Evolutionary conservation across 2,888 invertebrate genomes (phyloP), one percentile per base, ranked within the genome.

Genomic region (Drosophila cognata): DNA sequence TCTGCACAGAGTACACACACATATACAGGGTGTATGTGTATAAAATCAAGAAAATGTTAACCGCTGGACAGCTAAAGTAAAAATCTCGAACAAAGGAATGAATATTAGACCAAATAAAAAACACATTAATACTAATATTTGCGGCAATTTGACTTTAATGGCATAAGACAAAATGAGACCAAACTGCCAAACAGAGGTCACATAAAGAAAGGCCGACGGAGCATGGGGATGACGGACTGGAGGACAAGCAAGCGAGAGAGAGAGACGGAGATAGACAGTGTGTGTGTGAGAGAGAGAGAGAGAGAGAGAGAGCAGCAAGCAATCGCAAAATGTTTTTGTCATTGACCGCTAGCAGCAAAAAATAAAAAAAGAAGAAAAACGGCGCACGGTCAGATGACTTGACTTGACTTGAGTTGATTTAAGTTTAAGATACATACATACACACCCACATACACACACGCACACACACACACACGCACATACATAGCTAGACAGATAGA

Each of bases 111-210:
- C 89, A 73, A 87, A 88, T 90, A 87, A 87, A 87, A 89, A 87
- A 78, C 70, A 61, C 87, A 87, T 87, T 87, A 87, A 87, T 87
- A 84, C 87, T 88, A 86, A 87, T 87, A 90, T 90, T 74, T 84
- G 82, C 80, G 89, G 82, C 84, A 88, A 90, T 82, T 78, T 77
- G 87, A 86, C 78, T 80, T 90, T 90, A 88, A 88, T 87, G 86
- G 72, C 86, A 81, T 69, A 79, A 88, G 76, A 81, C 72, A 59
- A 72, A 66, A 48, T 62, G 48, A 46, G 67, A 61, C 58, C 71
- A 72, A 66, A n/a, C 75, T 69, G 76, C 66, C 82, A 71, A 69
- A 18, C 80, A 65, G 76, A 82, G 80, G 80, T 78, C 80, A 59
- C 71, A 48, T 57, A 62, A 56, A 74, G 35, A 36, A 33, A 53